Evolutionary conservation across 2,113 vertebrate species (phyloP).

Genomic region (Rhinichthys klamathensis): DNA sequence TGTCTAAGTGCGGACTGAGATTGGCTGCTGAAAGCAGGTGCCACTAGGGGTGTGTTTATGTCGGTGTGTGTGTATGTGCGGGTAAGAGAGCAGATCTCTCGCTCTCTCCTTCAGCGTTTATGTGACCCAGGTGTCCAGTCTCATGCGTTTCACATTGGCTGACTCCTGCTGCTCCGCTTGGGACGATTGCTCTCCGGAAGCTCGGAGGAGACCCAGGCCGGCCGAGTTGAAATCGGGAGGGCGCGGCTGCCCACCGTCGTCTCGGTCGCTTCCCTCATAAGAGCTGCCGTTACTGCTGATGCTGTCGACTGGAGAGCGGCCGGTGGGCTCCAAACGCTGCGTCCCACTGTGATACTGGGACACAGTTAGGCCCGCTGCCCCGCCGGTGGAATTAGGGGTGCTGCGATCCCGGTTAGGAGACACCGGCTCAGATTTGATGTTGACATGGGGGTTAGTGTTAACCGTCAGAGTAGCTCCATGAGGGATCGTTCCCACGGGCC

Average conservation of each 20-base stretch:
- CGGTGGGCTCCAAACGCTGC: constrained; percentile 82
- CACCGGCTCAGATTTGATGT: constrained; percentile 96
- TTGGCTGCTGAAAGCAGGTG: constrained; percentile 46
- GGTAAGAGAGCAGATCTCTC: constrained; percentile 48
- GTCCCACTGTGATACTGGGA: constrained; percentile 73
- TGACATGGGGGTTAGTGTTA: constrained; percentile 89
- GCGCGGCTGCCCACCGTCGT: constrained; percentile 75
- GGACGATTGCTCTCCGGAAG: constrained; percentile 72
- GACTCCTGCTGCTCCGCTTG: constrained; percentile 81
- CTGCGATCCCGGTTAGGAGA: constrained; percentile 90
- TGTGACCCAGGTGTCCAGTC: constrained; percentile 93
- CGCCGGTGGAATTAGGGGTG: constrained; percentile 81
- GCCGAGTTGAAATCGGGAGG: constrained; percentile 81
- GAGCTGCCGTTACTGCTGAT: constrained; percentile 94
- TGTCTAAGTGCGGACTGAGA: constrained; percentile 46
- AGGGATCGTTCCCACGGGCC: constrained; percentile 87
- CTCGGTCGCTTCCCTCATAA: constrained; percentile 91
- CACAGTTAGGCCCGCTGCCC: constrained; percentile 52
- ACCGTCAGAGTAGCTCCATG: constrained; percentile 90
- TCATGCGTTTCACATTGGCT: constrained; percentile 89
- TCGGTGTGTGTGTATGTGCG: constrained; percentile 36
- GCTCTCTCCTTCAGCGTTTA: constrained; percentile 67
- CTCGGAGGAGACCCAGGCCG: constrained; percentile 83
- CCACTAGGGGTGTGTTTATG: constrained; percentile 52
- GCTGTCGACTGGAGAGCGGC: constrained; percentile 87